phyloP scores from a whole-genome alignment of 2,113 vertebrate genomes.

The Stomatorhinus ivindoensis region DNA sequence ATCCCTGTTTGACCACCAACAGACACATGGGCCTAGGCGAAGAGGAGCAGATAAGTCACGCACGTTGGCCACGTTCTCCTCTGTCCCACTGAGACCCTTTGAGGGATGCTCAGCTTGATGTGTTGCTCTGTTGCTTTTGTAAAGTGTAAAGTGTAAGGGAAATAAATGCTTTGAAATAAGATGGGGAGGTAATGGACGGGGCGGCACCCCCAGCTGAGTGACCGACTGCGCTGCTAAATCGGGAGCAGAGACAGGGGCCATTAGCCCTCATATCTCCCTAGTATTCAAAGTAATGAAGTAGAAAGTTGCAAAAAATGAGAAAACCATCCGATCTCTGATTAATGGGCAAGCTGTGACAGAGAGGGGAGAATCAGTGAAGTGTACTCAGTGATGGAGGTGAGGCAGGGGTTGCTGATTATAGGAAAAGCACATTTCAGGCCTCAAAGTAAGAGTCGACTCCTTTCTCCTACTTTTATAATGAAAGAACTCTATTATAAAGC shows the following conservation, averaged over 20 bases:
- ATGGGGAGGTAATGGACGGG: not conserved
- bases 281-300: constrained; percentile 28
- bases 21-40: not conserved
- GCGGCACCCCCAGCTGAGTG: not conserved
- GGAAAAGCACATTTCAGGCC: constrained; percentile 1
- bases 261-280: constrained; percentile 8
- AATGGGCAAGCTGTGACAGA: not conserved
- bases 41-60: not conserved
- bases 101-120: not conserved
- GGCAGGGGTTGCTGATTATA: not conserved
- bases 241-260: not conserved
- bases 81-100: not conserved
- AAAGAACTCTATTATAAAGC: constrained; percentile 10
- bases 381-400: not conserved
- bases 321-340: constrained; percentile 12
- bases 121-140: not conserved
- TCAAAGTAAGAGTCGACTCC: not conserved
- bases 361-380: not conserved
- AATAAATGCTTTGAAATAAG: not conserved
- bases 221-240: constrained; percentile 6
- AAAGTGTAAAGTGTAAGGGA: not conserved
- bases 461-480: not conserved
- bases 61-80: not conserved
- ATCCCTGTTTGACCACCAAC: not conserved
- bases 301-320: not conserved